These are phyloP conservation scores for Aphodius granarius DNA, from an alignment of 2,888 invertebrate species.

Conservation along the genomic window DNA sequence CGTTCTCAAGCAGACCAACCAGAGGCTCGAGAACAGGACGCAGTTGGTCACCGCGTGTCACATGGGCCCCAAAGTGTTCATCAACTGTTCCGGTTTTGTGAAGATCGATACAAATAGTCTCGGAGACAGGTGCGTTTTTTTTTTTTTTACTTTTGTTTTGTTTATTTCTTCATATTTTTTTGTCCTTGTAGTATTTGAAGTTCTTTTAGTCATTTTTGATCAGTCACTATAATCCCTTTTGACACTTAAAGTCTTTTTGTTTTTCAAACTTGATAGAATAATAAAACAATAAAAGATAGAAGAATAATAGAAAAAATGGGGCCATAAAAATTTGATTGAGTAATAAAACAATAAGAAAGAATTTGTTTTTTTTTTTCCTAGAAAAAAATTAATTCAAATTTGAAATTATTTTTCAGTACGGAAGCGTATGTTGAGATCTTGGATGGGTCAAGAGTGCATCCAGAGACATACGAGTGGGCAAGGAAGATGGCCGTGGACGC, in stretches of 20 bases:
- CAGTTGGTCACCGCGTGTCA: constrained; percentile 94
- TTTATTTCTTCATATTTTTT: neutral
- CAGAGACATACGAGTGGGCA: constrained; percentile 99
- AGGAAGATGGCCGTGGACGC: constrained; percentile 99
- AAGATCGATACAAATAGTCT: constrained; percentile 96
- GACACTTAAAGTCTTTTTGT: too few relatives aligned
- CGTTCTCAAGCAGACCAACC: constrained; percentile 87
- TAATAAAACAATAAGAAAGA: too few relatives aligned
- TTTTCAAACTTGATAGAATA: too few relatives aligned
- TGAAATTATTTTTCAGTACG: constrained; percentile 66
- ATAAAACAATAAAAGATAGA: too few relatives aligned
- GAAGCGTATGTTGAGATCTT: constrained; percentile 95
- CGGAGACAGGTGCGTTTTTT: constrained; percentile 67
- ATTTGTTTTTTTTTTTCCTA: too few relatives aligned
- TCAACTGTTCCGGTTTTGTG: constrained; percentile 98
- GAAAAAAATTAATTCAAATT: too few relatives aligned
- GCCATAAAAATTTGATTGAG: too few relatives aligned
- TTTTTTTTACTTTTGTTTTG: too few relatives aligned
- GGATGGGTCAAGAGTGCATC: constrained; percentile 97
- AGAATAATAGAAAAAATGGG: too few relatives aligned
- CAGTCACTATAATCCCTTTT: too few relatives aligned
- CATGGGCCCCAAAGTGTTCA: constrained; percentile 94
- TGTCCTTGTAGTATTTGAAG: too few relatives aligned
- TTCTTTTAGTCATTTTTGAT: too few relatives aligned
- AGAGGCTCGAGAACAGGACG: constrained; percentile 89